Evolutionary conservation across 2,888 invertebrate species (phyloP).

Genomic region (Ophonus ardosiacus): DNA sequence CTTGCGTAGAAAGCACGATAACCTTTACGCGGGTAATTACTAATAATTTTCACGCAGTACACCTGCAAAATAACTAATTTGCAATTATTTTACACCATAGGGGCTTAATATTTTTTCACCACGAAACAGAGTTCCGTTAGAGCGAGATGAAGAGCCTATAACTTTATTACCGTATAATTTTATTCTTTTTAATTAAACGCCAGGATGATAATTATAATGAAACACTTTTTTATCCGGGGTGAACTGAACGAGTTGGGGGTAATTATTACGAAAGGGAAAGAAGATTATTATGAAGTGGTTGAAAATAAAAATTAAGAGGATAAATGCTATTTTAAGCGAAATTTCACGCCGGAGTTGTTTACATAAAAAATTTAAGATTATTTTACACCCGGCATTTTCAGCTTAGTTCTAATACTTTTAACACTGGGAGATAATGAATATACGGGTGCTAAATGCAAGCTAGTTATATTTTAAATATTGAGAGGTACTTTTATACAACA

Average conservation of each 20-base stretch:
- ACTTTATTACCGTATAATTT: conserved; percentile 49
- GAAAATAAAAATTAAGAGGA: conserved; percentile 39
- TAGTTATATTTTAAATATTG: background rate
- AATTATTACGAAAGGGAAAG: conserved; percentile 22
- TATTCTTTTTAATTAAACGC: conserved; percentile 45
- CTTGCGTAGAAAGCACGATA: background rate
- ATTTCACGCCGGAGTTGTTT: conserved; percentile 13
- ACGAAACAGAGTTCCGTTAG: conserved; percentile 2
- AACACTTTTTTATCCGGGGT: conserved; percentile 34
- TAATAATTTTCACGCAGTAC: conserved; percentile 13
- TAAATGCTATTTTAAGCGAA: conserved; percentile 12
- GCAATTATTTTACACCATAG: conserved; percentile 29
- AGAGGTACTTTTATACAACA: too few species aligned
- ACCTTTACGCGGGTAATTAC: conserved; percentile 22
- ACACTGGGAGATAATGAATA: background rate
- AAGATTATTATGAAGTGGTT: conserved; percentile 35
- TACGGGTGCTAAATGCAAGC: background rate
- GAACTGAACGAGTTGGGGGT: conserved; percentile 13
- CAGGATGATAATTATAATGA: conserved; percentile 48
- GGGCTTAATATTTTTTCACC: conserved; percentile 1
- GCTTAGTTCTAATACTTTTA: background rate
- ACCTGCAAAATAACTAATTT: conserved; percentile 41
- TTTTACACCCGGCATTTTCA: conserved; percentile 6
- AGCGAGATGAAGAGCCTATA: conserved; percentile 16
- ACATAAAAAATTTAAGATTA: background rate